These are phyloP conservation scores for Zelleria hepariella DNA, from an alignment of 2,888 invertebrate species.

Conservation along the genomic window DNA sequence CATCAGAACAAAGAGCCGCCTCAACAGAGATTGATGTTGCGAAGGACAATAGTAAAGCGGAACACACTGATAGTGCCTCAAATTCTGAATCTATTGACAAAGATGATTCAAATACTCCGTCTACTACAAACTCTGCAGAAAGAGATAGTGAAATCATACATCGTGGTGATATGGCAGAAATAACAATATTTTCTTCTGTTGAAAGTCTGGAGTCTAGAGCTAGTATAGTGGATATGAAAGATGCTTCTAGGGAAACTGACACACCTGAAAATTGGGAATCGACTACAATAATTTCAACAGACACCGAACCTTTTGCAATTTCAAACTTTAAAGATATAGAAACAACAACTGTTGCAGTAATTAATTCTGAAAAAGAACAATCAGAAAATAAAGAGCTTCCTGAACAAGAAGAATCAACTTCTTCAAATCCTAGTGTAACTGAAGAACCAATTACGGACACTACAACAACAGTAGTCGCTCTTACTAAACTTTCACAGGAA, in stretches of 20 bases:
- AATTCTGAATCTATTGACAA: neutral
- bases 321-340: neutral
- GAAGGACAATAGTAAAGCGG: neutral
- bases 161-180: neutral
- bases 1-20: constrained; percentile 1
- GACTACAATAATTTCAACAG: constrained; percentile 2
- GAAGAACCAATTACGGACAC: constrained; percentile 7
- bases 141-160: neutral
- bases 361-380: neutral
- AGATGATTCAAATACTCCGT: neutral
- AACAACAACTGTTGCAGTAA: constrained; percentile 8
- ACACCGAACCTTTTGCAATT: neutral
- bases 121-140: neutral
- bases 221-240: constrained; percentile 4
- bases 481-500: neutral
- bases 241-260: constrained; percentile 14
- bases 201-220: neutral
- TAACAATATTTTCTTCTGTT: neutral
- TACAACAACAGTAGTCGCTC: constrained; percentile 2
- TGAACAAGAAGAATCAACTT: neutral
- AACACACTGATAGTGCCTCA: neutral
- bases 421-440: neutral
- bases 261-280: constrained; percentile 14
- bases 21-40: neutral
- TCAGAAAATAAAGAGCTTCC: neutral